Conservation (phyloP, 2,113 vertebrate genomes). For the Xiphophorus couchianus region DNA sequence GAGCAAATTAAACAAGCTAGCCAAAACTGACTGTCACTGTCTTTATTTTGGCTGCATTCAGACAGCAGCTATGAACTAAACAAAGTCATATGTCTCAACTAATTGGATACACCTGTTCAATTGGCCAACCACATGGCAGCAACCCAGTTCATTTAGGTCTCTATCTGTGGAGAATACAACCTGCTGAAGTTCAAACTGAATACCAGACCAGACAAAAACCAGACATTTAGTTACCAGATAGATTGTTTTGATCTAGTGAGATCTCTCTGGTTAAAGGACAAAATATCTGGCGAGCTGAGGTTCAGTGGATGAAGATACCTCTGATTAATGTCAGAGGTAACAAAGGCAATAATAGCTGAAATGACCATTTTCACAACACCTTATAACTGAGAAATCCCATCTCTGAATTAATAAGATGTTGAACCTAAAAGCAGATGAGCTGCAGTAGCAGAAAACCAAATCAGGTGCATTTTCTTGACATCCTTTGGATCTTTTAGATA, state of each 20-base stretch:
- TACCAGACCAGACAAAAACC: too few species aligned
- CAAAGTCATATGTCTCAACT: not conserved
- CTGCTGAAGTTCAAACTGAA: not conserved
- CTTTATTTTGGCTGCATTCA: not conserved
- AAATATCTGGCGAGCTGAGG: not conserved
- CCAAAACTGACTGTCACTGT: not conserved
- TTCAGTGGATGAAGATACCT: not conserved
- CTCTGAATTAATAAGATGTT: too few species aligned
- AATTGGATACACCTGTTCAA: not conserved
- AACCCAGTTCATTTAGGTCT: not conserved
- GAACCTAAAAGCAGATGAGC: too few species aligned
- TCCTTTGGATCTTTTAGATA: too few species aligned
- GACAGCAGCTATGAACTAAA: not conserved
- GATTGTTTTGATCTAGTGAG: not conserved
- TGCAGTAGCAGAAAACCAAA: not conserved
- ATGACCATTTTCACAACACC: too few species aligned
- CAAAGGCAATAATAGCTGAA: not conserved
- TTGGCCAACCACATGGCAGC: not conserved
- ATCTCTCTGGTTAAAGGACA: not conserved
- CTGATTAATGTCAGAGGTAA: too few species aligned
- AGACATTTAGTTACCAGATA: too few species aligned
- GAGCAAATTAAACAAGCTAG: not conserved
- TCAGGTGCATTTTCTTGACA: too few species aligned
- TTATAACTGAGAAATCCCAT: too few species aligned
- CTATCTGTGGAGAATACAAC: too few species aligned